Evolutionary conservation across 2,888 invertebrate genomes (phyloP), one percentile per base, ranked within the genome.

Genomic region (Drosophila vallismaia): DNA sequence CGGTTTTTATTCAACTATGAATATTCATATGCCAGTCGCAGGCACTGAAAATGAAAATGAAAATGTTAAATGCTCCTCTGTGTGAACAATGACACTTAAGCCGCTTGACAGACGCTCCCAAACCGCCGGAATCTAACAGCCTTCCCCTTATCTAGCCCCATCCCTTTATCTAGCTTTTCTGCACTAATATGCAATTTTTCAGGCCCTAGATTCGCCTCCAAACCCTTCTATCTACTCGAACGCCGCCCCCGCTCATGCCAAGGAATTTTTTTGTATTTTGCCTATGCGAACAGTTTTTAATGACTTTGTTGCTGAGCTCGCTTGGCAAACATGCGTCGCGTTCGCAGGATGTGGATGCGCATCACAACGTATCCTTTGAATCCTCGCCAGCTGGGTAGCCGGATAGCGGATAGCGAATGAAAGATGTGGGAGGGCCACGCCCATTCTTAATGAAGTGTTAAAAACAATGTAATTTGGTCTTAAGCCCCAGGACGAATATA

Each of bases 201-300:
- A 64, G 66, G 59, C 56, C 48, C 54, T 40, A 42, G 48, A 42
- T 57, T 36, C 45, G 59, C 58, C 56, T 44, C 14, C 49, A 4
- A 28, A 10, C 40, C 45, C 45, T 14, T 14, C 48, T 59, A 50
- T 52, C 52, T 53, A 49, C 44, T 12, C 33, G 28, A 26, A 53
- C 36, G n/a, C 36, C 36, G n/a, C 36, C 28, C 4, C 28, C 28
- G 28, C 36, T 36, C 5, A n/a, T 36, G n/a, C 36, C 36, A 36
- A 2, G 12, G 6, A n/a, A 36, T 36, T 55, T 77, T 48, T 60
- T 69, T 54, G 49, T 55, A 70, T 83, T 80, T 72, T 86, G 84
- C 86, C 84, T 88, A 85, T 76, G 86, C 71, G 87, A 74, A 85
- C 88, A 85, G 74, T 88, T 85, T 85, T 85, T 85, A 85, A 85